These are phyloP conservation scores for Thymelicus acteon DNA, from an alignment of 2,888 invertebrate genomes.

Conservation along the genomic window DNA sequence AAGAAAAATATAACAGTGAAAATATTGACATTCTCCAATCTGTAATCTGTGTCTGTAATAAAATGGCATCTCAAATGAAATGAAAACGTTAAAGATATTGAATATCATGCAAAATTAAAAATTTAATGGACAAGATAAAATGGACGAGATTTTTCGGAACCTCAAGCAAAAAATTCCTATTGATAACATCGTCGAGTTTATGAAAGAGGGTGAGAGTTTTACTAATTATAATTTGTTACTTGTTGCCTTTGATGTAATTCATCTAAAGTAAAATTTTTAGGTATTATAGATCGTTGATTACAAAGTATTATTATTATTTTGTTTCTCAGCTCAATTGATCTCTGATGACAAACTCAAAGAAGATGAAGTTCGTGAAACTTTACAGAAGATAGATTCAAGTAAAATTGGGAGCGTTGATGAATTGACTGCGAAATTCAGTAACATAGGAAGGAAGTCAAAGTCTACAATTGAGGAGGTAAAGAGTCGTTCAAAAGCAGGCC, in stretches of 20 bases:
- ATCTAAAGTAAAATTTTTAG: too few relatives aligned
- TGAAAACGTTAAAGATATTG: constrained; percentile 8
- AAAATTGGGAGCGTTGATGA: constrained; percentile 50
- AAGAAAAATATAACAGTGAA: too few relatives aligned
- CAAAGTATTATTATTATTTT: neutral
- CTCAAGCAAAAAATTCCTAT: constrained; percentile 56
- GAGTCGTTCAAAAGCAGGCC: constrained; percentile 23
- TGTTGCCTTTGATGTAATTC: too few relatives aligned
- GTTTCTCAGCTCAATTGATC: constrained; percentile 47
- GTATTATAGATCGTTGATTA: too few relatives aligned
- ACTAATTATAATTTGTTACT: neutral
- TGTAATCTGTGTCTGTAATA: neutral
- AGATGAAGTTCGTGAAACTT: constrained; percentile 50
- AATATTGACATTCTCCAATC: neutral
- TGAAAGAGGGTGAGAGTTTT: constrained; percentile 53
- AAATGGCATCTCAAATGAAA: constrained; percentile 10
- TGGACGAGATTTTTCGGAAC: constrained; percentile 64
- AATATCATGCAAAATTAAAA: constrained; percentile 11
- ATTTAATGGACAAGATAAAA: constrained; percentile 41
- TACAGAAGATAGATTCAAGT: constrained; percentile 49
- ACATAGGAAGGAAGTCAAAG: constrained; percentile 43
- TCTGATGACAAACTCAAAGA: constrained; percentile 45
- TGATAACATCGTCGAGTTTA: constrained; percentile 54
- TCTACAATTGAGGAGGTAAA: constrained; percentile 31
- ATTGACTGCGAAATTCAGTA: constrained; percentile 47